Base-by-base conservation (phyloP, 2,113 vertebrate genomes). In the Tachysurus vachellii region DNA sequence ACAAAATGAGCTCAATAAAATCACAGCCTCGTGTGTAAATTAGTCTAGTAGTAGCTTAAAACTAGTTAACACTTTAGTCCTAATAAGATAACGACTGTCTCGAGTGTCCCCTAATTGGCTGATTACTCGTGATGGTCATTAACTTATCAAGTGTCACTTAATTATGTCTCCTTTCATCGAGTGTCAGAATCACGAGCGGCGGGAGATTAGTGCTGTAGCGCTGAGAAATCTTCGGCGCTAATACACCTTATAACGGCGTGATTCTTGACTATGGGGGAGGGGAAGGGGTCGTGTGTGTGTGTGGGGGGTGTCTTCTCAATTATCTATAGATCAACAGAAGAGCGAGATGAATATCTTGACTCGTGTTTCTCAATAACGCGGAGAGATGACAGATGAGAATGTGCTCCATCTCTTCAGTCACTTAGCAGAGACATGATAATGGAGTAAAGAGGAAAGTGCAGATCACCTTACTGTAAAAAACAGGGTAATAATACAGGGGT, bases 331-430 rank as follows among this genome's bases (percentile, higher is more conserved):
- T 75, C 71, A 75, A 11, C 21, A 75, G 71, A 79, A 76, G 50
- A 8, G 3, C 7, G n/a, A 56, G 76, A 56, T 56, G 76, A 56
- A 79, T 0, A 56, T 79, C 76, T n/a, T 79, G 76, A 26, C 26
- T 79, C 50, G 16, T 56, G 76, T 79, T 79, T 79, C 76, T 79
- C 76, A 79, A 79, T 79, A 79, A 79, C n/a, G 56, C 26, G 5
- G 76, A 16, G n/a, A 56, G 76, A 56, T 79, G 76, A 79, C 76
- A 79, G 53, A 79, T 28, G 76, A 56, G 76, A 79, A 79, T 79
- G 76, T 19, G 76, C n/a, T 56, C 76, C 76, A 31, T 79, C 76
- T 79, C n/a, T 50, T 28, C 13, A 31, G 53, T 56, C 76, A 79
- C 76, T 79, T 79, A 79, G n/a, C 53, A 19, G 53, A 79, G 76